Percentiles rank a stretch among this genome's conserved stretches.
These are phyloP conservation scores for Streptopelia turtur DNA, from an alignment of 2,797 vertebrate genomes.

Conservation along the genomic window DNA sequence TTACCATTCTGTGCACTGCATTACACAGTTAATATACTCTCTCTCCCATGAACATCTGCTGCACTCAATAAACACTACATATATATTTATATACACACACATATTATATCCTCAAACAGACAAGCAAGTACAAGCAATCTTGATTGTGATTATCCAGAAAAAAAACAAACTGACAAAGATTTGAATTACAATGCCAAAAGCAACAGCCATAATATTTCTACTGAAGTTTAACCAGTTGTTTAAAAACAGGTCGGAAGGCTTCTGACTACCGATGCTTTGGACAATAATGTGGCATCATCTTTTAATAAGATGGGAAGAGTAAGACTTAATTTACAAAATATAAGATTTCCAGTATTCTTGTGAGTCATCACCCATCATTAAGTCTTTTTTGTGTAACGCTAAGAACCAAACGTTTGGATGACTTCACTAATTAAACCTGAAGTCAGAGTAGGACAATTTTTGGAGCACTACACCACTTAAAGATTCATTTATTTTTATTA, in stretches of 20 bases:
- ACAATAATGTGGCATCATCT: not conserved
- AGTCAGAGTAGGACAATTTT: not conserved
- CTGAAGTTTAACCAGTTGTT: not conserved
- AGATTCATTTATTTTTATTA: constrained; percentile 38
- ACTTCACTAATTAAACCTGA: constrained; percentile 9
- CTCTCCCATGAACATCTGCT: not conserved
- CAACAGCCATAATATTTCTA: not conserved
- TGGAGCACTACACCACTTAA: not conserved
- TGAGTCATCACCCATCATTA: constrained; percentile 8
- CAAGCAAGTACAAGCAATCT: not conserved
- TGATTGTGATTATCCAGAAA: not conserved
- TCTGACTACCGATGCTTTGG: not conserved
- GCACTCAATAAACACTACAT: not conserved
- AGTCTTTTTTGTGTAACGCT: not conserved
- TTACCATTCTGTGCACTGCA: not conserved
- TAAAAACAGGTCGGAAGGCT: not conserved
- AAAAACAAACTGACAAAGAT: not conserved
- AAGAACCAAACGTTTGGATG: not conserved
- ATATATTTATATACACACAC: not conserved
- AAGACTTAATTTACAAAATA: constrained; percentile 43
- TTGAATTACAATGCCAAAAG: not conserved
- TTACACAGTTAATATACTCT: not conserved
- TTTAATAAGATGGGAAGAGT: constrained; percentile 33
- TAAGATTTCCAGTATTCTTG: constrained; percentile 44
- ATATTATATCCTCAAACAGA: not conserved